phyloP scores from a whole-genome alignment of 2,113 vertebrate species.

The Procavia capensis region DNA sequence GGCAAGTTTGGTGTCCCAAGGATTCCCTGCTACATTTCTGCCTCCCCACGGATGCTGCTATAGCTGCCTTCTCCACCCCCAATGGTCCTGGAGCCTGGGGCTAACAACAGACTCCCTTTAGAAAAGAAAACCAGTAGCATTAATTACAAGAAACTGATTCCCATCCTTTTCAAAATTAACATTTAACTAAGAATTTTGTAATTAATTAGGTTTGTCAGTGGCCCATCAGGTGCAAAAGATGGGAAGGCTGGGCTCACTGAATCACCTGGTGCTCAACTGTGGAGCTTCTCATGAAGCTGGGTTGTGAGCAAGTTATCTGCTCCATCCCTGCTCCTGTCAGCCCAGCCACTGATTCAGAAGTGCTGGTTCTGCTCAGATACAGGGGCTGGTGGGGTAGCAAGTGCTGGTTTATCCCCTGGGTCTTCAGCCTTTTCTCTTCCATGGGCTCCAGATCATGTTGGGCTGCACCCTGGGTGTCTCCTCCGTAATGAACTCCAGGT shows the following conservation, averaged over 20 bases:
- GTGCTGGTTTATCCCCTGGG: too few relatives aligned
- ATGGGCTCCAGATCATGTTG: neutral
- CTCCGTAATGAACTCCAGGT: neutral
- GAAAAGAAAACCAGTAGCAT: slow-evolving; percentile 81
- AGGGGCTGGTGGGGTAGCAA: neutral
- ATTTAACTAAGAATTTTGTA: slow-evolving; percentile 94
- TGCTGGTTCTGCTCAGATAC: slow-evolving; percentile 74
- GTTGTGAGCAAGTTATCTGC: slow-evolving; percentile 83
- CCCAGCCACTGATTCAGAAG: slow-evolving; percentile 84
- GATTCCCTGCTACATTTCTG: accelerated
- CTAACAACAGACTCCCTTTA: slow-evolving; percentile 58
- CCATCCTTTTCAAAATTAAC: slow-evolving; percentile 88
- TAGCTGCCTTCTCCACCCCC: accelerated
- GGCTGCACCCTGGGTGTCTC: neutral
- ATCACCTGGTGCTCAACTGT: slow-evolving; percentile 87
- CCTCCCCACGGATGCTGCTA: neutral
- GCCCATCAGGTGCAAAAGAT: slow-evolving; percentile 90
- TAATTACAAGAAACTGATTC: slow-evolving; percentile 85
- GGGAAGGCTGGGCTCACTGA: slow-evolving; percentile 89
- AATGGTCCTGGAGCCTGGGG: neutral
- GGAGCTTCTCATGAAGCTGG: slow-evolving; percentile 88
- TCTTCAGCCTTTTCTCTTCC: neutral
- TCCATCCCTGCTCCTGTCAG: slow-evolving; percentile 87
- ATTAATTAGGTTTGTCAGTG: slow-evolving; percentile 91
- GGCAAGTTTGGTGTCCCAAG: neutral